phyloP scores from a whole-genome alignment of 2,888 invertebrate genomes.

The Stegophylla sp. region DNA sequence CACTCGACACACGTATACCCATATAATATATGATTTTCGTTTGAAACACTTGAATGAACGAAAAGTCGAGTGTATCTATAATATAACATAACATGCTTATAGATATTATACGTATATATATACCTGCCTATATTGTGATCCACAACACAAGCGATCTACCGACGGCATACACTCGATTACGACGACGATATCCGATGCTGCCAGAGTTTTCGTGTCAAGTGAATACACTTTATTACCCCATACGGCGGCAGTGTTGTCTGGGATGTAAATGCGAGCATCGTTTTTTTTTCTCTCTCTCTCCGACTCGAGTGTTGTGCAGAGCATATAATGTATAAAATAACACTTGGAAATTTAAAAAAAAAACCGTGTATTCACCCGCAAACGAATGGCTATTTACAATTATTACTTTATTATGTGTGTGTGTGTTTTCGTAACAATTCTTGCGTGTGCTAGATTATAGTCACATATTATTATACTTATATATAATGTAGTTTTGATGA shows the following conservation, averaged over 20 bases:
- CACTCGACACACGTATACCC: background rate
- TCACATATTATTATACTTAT: background rate
- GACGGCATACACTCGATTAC: too few species aligned
- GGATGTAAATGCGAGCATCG: background rate
- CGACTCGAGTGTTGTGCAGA: too few species aligned
- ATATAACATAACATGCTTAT: background rate
- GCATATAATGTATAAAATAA: too few species aligned
- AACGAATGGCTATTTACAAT: background rate
- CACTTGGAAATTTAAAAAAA: too few species aligned
- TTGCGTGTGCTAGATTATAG: background rate
- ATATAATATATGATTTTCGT: conserved; percentile 11
- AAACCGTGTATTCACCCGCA: too few species aligned
- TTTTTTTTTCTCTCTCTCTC: background rate
- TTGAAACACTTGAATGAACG: background rate
- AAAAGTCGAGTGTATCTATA: conserved; percentile 1
- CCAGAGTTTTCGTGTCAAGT: conserved; percentile 26
- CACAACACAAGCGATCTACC: too few species aligned
- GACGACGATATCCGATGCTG: too few species aligned
- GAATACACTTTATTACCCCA: background rate
- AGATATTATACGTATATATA: background rate
- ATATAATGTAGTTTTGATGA: background rate
- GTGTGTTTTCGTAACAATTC: conserved; percentile 3
- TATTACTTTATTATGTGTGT: too few species aligned
- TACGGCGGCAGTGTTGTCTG: background rate
- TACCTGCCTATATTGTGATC: too few species aligned